Percentiles rank a stretch among this genome's conserved stretches.
Conservation (phyloP, 2,113 vertebrate species). For the Brachionichthys hirsutus region DNA sequence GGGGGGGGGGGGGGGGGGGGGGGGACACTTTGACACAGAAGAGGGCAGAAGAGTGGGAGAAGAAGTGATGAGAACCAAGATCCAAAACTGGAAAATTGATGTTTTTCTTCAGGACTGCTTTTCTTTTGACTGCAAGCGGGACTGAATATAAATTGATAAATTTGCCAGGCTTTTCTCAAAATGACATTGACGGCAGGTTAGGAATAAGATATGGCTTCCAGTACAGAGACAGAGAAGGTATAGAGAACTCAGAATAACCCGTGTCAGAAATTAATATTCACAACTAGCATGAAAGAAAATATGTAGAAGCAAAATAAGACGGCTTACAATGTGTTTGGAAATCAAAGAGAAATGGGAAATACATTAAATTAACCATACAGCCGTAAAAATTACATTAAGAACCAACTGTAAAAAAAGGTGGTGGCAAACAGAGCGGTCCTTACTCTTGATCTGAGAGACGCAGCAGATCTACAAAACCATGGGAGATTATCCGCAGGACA, state of each 20-base stretch:
- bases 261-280: neutral
- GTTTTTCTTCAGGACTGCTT: constrained; percentile 52
- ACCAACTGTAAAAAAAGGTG: too few relatives aligned
- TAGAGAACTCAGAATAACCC: neutral
- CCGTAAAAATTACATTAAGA: too few relatives aligned
- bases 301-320: too few relatives aligned
- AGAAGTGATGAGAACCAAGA: constrained; percentile 57
- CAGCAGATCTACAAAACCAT: too few relatives aligned
- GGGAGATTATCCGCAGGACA: too few relatives aligned
- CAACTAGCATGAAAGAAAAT: too few relatives aligned
- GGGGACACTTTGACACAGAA: constrained; percentile 22
- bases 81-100: constrained; percentile 67
- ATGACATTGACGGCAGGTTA: constrained; percentile 35
- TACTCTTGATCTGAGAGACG: too few relatives aligned
- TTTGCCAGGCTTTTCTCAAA: constrained; percentile 48
- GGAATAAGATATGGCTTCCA: constrained; percentile 15
- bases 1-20: constrained; percentile 3
- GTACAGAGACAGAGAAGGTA: neutral
- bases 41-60: neutral
- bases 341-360: too few relatives aligned
- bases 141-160: constrained; percentile 71
- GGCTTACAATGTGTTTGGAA: too few relatives aligned
- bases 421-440: too few relatives aligned
- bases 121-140: constrained; percentile 49
- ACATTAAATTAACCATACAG: too few relatives aligned